Evolutionary conservation across 2,797 vertebrate species (phyloP).

Genomic region (Stomatorhinus walkeri): DNA sequence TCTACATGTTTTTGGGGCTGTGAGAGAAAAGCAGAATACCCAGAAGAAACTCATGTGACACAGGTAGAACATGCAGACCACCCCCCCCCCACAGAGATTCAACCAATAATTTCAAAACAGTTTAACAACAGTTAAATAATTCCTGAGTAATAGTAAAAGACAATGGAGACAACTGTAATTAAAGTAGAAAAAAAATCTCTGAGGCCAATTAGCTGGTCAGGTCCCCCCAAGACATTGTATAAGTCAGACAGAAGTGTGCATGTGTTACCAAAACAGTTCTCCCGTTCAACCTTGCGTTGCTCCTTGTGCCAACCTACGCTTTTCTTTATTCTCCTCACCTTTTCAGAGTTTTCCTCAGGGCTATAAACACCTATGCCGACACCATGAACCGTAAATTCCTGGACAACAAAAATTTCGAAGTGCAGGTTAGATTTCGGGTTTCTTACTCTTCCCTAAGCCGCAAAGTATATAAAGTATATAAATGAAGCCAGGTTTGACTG

Average conservation of each 20-base stretch:
- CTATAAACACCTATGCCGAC: conserved; percentile 92
- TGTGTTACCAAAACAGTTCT: neutral
- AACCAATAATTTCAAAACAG: neutral
- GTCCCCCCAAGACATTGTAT: neutral
- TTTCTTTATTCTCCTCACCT: neutral
- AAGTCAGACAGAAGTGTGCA: neutral
- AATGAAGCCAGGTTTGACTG: neutral
- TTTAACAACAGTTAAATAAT: neutral
- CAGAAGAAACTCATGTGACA: neutral
- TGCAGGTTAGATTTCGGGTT: conserved; percentile 62
- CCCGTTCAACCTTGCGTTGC: neutral
- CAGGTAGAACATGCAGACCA: neutral
- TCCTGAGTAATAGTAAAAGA: neutral
- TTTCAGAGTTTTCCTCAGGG: conserved; percentile 83
- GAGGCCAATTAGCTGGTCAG: neutral
- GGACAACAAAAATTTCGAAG: conserved; percentile 88
- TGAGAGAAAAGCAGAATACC: neutral
- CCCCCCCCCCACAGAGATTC: neutral
- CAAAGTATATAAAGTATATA: neutral
- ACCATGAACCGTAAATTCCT: conserved; percentile 96
- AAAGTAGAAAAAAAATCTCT: neutral
- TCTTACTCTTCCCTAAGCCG: neutral
- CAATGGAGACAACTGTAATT: neutral
- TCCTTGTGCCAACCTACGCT: neutral
- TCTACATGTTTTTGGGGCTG: neutral